Base-by-base conservation (phyloP, 35 echinoderm and acorn worm species). In the Apostichopus parvimensis region DNA sequence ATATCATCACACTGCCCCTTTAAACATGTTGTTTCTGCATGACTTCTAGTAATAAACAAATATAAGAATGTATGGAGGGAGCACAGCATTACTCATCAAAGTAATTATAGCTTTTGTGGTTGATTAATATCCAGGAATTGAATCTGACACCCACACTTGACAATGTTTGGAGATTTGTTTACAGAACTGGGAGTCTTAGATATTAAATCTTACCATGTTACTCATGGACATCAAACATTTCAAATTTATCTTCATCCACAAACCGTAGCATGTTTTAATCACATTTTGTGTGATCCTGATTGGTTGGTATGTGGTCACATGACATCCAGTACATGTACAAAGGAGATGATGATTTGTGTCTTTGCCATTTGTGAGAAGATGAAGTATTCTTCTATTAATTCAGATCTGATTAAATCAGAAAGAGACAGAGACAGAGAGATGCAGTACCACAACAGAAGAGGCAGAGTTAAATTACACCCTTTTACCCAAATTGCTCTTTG, bases 111-210 rank as follows among this genome's bases (percentile, higher is more conserved):
- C 10, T 9, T 6, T 11, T 58, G 8, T 58, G 70, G 70, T 57
- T 57, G 77, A 76, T 71, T 77, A 54, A 76, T 77, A 23, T 55
- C 57, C 14, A 52, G 54, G 18, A 91, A 77, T 77, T 77, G 55
- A 91, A 56, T 55, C 20, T 54, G 76, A 28, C 73, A 79, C 23
- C 54, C 73, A 54, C 53, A 52, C 73, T 57, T 79, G n/a, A 91
- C 21, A 56, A 79, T 91, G 72, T 79, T 59, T 73, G 20, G 20
- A 52, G n/a, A 79, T n/a, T 79, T 55, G 54, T 91, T 53, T 91
- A 23, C 54, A 77, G 28, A 77, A 23, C 26, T 61, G 17, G 21
- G 21, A 23, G 22, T 80, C 53, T 34, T 54, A 22, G 78, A 68
- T 68, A 68, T 68, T 68, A 68, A 68, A 68, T 68, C 64, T 17